These are phyloP conservation scores for Prolemur simus DNA, from an alignment of 2,113 vertebrate species.

Conservation along the genomic window DNA sequence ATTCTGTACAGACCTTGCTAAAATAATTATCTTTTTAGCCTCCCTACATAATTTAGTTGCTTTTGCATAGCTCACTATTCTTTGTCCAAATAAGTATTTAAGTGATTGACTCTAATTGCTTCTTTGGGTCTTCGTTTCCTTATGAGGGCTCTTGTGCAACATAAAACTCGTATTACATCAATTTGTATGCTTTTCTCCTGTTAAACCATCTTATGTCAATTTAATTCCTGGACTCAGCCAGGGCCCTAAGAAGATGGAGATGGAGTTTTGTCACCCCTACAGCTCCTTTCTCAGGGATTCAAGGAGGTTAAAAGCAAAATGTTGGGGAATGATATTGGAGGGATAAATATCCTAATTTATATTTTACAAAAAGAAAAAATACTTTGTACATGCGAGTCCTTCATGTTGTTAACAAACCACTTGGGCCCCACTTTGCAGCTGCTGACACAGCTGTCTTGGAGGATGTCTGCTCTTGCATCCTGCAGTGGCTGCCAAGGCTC, in stretches of 20 bases:
- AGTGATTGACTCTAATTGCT: not conserved
- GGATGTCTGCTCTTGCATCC: not conserved
- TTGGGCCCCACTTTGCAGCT: not conserved
- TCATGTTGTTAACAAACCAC: not conserved
- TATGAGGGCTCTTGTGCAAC: not conserved
- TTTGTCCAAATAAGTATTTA: not conserved
- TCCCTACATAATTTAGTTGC: not conserved
- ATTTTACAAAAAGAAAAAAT: not conserved
- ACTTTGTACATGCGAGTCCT: not conserved
- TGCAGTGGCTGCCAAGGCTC: not conserved
- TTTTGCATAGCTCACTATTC: not conserved
- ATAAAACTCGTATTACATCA: not conserved
- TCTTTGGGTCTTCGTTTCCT: not conserved
- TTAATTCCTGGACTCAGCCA: not conserved
- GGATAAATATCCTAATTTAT: not conserved
- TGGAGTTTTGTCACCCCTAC: not conserved
- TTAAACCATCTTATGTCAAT: not conserved
- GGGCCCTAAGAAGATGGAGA: not conserved
- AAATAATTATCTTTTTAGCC: not conserved
- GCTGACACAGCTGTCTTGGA: not conserved
- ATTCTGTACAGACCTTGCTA: not conserved
- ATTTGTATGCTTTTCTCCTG: not conserved
- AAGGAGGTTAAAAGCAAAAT: not conserved
- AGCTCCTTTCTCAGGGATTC: not conserved
- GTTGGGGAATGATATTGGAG: not conserved